Conservation (phyloP, 2,888 invertebrate genomes). For the Cheilosia vernalis region DNA sequence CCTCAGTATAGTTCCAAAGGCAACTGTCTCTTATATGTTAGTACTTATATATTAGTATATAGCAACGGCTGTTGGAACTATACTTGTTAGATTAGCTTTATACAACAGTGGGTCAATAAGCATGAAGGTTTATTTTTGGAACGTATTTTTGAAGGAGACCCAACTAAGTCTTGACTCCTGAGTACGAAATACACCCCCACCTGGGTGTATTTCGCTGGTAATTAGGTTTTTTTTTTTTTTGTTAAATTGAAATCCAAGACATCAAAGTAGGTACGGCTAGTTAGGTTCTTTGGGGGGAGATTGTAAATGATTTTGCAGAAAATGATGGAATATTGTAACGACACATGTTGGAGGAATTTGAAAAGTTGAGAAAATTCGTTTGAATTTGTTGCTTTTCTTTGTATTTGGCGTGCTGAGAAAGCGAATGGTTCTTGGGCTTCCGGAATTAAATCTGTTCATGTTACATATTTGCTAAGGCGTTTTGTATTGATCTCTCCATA, state of each 20-base stretch:
- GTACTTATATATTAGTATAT: no score
- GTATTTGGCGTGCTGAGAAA: neutral
- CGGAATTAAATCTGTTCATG: neutral
- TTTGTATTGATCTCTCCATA: no score
- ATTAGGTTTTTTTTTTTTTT: conserved; percentile 38
- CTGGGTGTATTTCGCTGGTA: conserved; percentile 19
- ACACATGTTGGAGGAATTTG: neutral
- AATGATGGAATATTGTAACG: conserved; percentile 37
- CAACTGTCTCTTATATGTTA: no score
- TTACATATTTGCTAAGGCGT: no score
- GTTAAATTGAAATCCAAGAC: conserved; percentile 53
- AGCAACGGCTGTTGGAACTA: no score
- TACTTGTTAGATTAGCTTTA: no score
- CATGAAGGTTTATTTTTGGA: conserved; percentile 56
- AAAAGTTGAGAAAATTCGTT: conserved; percentile 22
- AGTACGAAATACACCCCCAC: conserved; percentile 1
- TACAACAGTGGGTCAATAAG: conserved; percentile 62
- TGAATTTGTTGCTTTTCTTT: conserved; percentile 1
- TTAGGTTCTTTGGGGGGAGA: conserved; percentile 40
- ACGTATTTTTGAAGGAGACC: conserved; percentile 15
- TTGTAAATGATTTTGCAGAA: conserved; percentile 28
- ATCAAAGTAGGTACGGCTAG: conserved; percentile 57
- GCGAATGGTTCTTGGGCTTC: neutral
- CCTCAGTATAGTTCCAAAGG: no score
- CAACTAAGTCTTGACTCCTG: conserved; percentile 20